These are phyloP conservation scores for Laterallus jamaicensis DNA, from an alignment of 2,113 vertebrate genomes.

Conservation along the genomic window DNA sequence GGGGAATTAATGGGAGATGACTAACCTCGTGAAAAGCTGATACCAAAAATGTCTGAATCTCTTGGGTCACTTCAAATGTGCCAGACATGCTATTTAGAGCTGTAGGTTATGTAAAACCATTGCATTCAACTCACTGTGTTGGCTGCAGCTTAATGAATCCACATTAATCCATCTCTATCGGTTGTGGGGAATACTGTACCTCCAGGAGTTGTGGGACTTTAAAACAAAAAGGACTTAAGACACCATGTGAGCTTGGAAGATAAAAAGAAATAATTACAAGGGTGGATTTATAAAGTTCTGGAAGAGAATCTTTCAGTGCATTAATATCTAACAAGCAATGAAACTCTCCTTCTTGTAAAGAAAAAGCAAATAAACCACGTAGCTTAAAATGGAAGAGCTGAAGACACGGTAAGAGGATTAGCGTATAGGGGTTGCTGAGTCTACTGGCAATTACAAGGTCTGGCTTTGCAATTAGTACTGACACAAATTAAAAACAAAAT, in stretches of 20 bases:
- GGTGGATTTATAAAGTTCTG: constrained; percentile 30
- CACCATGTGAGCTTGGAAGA: neutral
- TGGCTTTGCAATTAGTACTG: neutral
- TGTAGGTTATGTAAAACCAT: neutral
- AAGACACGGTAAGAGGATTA: constrained; percentile 23
- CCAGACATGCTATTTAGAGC: neutral
- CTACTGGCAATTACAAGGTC: constrained; percentile 1
- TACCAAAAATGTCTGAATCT: constrained; percentile 10
- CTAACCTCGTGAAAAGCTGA: constrained; percentile 19
- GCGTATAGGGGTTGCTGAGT: neutral
- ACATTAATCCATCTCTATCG: constrained; percentile 34
- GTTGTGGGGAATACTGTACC: constrained; percentile 12
- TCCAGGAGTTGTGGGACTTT: constrained; percentile 8
- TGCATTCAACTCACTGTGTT: neutral
- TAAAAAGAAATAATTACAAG: constrained; percentile 47
- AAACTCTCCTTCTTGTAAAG: neutral
- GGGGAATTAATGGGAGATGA: constrained; percentile 35
- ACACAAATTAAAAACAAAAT: constrained; percentile 1
- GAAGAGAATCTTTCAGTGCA: neutral
- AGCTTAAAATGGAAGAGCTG: neutral
- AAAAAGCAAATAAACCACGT: neutral
- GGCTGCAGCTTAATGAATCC: constrained; percentile 50
- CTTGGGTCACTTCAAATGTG: neutral
- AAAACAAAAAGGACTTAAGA: constrained; percentile 41
- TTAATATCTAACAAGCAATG: constrained; percentile 5